A percentile compares a stretch with the other conserved stretches of the same genome.
phyloP scores from a whole-genome alignment of 2,888 invertebrate genomes.

The Glaucopsyche alexis region DNA sequence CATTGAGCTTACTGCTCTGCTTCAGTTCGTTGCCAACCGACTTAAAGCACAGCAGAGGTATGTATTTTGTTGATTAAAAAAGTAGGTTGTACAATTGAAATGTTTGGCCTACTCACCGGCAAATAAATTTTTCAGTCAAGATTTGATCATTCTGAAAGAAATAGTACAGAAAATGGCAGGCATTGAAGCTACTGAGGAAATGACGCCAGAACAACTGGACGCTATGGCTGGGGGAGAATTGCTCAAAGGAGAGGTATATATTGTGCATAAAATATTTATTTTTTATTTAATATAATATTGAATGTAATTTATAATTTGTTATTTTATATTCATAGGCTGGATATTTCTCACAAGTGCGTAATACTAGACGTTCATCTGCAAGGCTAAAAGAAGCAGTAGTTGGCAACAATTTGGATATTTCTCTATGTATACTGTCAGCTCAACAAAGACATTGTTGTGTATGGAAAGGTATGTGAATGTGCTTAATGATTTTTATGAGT shows the following conservation, averaged over 20 bases:
- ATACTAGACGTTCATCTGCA: conserved; percentile 96
- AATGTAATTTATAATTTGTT: conserved; percentile 22
- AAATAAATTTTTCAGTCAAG: conserved; percentile 81
- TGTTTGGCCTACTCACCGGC: too few species aligned
- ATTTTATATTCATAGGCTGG: conserved; percentile 85
- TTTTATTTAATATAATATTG: background rate
- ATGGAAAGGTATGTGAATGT: conserved; percentile 76
- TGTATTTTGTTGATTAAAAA: background rate
- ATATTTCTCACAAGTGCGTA: conserved; percentile 97
- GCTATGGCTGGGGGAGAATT: conserved; percentile 98
- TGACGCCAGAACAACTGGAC: conserved; percentile 97
- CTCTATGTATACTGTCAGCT: conserved; percentile 95
- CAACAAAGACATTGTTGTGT: conserved; percentile 98
- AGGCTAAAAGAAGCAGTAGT: conserved; percentile 97
- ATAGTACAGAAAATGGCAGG: conserved; percentile 99
- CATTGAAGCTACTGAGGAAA: conserved; percentile 97
- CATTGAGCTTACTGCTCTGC: conserved; percentile 95
- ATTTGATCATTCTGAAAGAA: conserved; percentile 95
- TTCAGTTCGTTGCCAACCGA: conserved; percentile 98
- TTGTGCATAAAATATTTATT: background rate
- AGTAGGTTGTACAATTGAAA: background rate
- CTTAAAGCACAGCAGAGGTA: conserved; percentile 97
- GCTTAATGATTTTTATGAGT: too few species aligned
- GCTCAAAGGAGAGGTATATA: conserved; percentile 91
- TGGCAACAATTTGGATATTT: conserved; percentile 95